These are phyloP conservation scores for Paramisgurnus dabryanus DNA, from an alignment of 2,113 vertebrate species.

Conservation along the genomic window DNA sequence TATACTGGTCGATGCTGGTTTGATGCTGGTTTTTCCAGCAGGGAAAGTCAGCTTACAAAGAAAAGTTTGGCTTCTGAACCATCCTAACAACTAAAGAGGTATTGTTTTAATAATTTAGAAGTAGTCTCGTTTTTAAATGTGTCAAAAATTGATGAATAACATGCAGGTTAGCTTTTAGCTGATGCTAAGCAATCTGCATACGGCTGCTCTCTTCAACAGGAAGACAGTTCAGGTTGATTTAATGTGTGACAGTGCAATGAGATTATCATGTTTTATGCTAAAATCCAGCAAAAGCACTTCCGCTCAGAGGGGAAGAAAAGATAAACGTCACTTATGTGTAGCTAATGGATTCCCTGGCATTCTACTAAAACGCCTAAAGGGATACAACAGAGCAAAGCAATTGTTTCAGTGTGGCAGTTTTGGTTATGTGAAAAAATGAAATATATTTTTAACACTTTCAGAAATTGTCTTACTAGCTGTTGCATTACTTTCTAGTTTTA, in stretches of 20 bases:
- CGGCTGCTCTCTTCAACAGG: background rate
- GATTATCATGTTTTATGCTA: constrained; percentile 40
- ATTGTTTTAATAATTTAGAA: no score
- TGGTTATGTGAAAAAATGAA: background rate
- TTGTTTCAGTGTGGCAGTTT: background rate
- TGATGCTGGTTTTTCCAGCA: no score
- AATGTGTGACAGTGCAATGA: constrained; percentile 28
- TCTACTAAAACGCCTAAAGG: constrained; percentile 6
- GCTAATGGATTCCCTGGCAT: constrained; percentile 10
- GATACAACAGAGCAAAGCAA: constrained; percentile 7
- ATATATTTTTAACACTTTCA: background rate
- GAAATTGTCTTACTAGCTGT: no score
- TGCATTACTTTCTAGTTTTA: background rate
- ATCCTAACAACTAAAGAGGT: no score
- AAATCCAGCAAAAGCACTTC: constrained; percentile 22
- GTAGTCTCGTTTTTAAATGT: no score
- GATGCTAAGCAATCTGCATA: constrained; percentile 10
- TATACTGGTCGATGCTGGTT: no score
- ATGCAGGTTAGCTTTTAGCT: background rate
- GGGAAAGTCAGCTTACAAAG: no score
- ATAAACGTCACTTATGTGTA: constrained; percentile 22
- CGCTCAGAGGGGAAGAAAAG: constrained; percentile 14
- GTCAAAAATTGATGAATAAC: background rate
- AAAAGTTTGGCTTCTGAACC: no score
- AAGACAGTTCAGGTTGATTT: constrained; percentile 16